phyloP scores from a whole-genome alignment of 37 sponge, comb jelly and placozoan species.

The Eunapius fragilis region DNA sequence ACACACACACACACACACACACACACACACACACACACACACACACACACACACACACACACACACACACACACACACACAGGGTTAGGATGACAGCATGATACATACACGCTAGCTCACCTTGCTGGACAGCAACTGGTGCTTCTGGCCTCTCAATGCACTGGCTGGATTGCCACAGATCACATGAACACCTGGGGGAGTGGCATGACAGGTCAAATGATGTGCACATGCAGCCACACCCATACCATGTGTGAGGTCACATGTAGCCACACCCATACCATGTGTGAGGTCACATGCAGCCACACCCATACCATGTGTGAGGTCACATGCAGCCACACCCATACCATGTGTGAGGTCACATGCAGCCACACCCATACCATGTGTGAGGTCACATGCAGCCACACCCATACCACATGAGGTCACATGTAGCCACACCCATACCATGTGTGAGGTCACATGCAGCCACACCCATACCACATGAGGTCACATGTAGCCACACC shows the following conservation, averaged over 20 bases:
- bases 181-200: conserved; percentile 38
- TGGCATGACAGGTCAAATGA: neutral
- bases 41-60: too few relatives aligned
- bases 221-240: neutral
- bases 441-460: conserved; percentile 67
- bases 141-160: conserved; percentile 47
- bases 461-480: conserved; percentile 53
- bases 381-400: conserved; percentile 35
- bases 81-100: neutral
- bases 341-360: conserved; percentile 74
- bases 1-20: too few relatives aligned
- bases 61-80: too few relatives aligned
- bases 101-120: neutral
- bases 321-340: neutral
- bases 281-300: conserved; percentile 46
- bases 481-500: neutral
- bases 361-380: conserved; percentile 38
- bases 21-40: too few relatives aligned
- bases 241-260: conserved; percentile 80
- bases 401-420: conserved; percentile 61
- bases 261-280: conserved; percentile 27
- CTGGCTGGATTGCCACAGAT: conserved; percentile 87
- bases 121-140: conserved; percentile 12
- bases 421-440: neutral
- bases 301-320: conserved; percentile 65